Base-by-base conservation (phyloP, 1,140 invertebrate genomes). In the Heliconius congener region DNA sequence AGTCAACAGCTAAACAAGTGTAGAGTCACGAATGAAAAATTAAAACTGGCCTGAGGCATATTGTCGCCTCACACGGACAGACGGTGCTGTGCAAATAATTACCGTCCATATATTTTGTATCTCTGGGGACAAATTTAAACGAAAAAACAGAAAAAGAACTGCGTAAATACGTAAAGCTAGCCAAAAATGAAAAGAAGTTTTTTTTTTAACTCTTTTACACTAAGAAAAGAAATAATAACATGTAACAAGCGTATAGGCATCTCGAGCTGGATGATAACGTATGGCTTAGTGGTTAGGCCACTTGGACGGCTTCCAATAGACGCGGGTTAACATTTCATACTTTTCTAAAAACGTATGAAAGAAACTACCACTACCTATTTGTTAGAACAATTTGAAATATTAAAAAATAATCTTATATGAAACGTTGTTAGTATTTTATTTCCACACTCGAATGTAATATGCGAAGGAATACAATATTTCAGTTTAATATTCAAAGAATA, bases 1-100 rank as follows among this genome's bases (percentile, higher is more conserved):
- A 76, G 74, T 76, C 74, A 76, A 76, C 74, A 76, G 60, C 55
- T 46, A 23, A 60, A 57, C 73, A 74, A 76, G 74, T 60, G 52
- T n/a, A n/a, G 57, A 66, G 74, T 76, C 34, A 39, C 74, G 73
- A 42, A 76, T 76, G 74, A 76, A 76, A 76, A 76, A 76, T 76
- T 76, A 76, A 76, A 76, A 11, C 39, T 39, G n/a, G 74, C 74
- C 42, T 19, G 55, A 76, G 57, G 74, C 57, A 55, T 60, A 34
- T 57, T 70, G 55, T 76, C 74, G 74, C 37, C 57, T 27, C 74
- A 76, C 50, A 74, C 74, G 34, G 9, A 70, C 34, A 34, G 30
- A 37, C 74, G 74, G 27, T 60, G 37, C 74, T 66, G 37, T 76
- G n/a, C 39, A 76, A 76, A 76, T 70, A 75, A 76, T 76, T 66